phyloP scores from a whole-genome alignment of 2,888 invertebrate genomes.

The Cosmorhoe ocellata region DNA sequence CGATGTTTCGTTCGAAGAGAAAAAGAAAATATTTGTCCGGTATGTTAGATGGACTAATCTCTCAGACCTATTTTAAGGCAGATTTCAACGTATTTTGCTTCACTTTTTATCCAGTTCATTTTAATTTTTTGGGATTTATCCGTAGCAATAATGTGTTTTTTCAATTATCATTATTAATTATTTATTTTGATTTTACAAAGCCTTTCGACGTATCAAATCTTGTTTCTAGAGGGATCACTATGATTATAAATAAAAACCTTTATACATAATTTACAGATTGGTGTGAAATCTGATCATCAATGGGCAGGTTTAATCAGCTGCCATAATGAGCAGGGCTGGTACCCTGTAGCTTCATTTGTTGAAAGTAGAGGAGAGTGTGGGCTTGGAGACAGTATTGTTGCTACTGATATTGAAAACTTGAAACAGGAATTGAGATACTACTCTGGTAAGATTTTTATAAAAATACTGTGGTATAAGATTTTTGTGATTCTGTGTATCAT shows the following conservation, averaged over 20 bases:
- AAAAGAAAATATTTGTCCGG: slow-evolving; percentile 61
- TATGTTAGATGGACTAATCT: slow-evolving; percentile 44
- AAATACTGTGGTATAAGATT: no score
- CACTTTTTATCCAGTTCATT: background rate
- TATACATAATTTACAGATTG: slow-evolving; percentile 42
- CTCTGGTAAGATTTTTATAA: slow-evolving; percentile 72
- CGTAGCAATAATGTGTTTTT: no score
- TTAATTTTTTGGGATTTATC: no score
- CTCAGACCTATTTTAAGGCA: no score
- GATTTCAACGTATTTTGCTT: no score
- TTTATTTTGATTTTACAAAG: no score
- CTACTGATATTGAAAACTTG: slow-evolving; percentile 80
- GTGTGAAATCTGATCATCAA: slow-evolving; percentile 40
- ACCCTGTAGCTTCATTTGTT: slow-evolving; percentile 86
- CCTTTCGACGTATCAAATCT: no score
- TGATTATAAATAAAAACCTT: no score
- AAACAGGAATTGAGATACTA: slow-evolving; percentile 74
- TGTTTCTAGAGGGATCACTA: no score
- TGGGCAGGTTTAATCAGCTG: slow-evolving; percentile 89
- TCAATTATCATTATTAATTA: no score
- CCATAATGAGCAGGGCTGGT: slow-evolving; percentile 85
- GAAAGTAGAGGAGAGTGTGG: slow-evolving; percentile 83
- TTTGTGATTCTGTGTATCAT: no score
- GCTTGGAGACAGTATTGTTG: slow-evolving; percentile 63
- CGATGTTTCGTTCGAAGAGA: slow-evolving; percentile 78